A percentile compares a stretch with the other conserved stretches of the same genome.
phyloP scores from a whole-genome alignment of 2,113 vertebrate genomes.

The Pedetes capensis region DNA sequence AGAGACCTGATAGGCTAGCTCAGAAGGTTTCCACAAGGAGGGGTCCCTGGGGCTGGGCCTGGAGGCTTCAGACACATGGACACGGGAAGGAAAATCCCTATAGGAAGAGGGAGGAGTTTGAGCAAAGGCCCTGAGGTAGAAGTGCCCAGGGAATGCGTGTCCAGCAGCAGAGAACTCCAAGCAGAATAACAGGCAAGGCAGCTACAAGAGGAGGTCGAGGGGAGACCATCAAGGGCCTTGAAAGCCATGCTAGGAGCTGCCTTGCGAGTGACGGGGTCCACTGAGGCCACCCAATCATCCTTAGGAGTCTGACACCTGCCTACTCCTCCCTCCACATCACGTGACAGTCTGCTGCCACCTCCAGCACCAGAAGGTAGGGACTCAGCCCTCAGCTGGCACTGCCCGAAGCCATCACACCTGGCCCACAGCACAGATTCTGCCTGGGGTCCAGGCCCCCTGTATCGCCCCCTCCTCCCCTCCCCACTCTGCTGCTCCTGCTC shows the following conservation, averaged over 20 bases:
- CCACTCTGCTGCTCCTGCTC: background rate
- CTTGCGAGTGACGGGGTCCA: rapidly evolving
- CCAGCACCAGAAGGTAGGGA: background rate
- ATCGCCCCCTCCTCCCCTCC: background rate
- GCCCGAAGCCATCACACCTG: no score
- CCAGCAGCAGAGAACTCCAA: background rate
- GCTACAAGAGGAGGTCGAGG: background rate
- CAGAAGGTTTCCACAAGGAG: background rate
- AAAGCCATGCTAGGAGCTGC: rapidly evolving
- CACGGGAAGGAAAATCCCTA: background rate
- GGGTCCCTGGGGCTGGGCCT: background rate
- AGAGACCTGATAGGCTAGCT: background rate
- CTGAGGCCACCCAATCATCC: background rate
- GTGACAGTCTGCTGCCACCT: background rate
- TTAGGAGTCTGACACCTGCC: background rate
- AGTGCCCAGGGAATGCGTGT: background rate
- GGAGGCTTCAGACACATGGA: background rate
- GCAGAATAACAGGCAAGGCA: rapidly evolving
- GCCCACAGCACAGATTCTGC: background rate
- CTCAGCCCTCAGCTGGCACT: background rate
- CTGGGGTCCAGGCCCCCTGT: background rate
- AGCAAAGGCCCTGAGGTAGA: background rate
- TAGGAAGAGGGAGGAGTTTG: background rate
- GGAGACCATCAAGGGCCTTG: rapidly evolving
- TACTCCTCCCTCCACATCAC: rapidly evolving